A percentile compares a stretch with the other conserved stretches of the same genome.
These are phyloP conservation scores for Achroia grisella DNA, from an alignment of 1,140 invertebrate genomes.

Conservation along the genomic window DNA sequence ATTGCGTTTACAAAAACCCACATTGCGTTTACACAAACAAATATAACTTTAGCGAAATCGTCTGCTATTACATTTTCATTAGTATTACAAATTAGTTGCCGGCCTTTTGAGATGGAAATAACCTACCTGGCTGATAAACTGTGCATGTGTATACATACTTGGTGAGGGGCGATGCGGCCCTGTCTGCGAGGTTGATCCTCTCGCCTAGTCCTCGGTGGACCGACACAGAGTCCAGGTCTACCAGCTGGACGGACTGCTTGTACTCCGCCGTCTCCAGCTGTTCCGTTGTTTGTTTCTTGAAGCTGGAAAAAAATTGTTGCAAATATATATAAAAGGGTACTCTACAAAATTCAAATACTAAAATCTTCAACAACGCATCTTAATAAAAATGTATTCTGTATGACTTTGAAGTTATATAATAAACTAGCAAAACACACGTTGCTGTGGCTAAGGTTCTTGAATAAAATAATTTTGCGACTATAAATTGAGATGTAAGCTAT, in stretches of 20 bases:
- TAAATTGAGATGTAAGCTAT: too few species aligned
- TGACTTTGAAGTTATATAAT: neutral
- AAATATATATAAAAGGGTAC: too few species aligned
- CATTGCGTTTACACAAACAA: neutral
- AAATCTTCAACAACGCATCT: too few species aligned
- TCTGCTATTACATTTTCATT: neutral
- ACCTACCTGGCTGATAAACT: neutral
- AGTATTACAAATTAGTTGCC: neutral
- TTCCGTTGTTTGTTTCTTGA: conserved; percentile 79
- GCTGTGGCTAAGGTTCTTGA: too few species aligned
- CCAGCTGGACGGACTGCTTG: conserved; percentile 62
- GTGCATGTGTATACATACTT: conserved; percentile 31
- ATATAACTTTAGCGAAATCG: neutral
- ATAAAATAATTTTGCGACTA: too few species aligned
- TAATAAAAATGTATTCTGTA: too few species aligned
- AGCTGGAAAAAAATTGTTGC: conserved; percentile 38
- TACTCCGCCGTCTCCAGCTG: conserved; percentile 79
- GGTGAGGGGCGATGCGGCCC: conserved; percentile 33
- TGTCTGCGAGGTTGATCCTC: conserved; percentile 52
- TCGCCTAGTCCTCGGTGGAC: conserved; percentile 83
- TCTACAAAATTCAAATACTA: too few species aligned
- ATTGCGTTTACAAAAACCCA: neutral
- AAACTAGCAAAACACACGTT: too few species aligned
- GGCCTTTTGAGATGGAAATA: neutral
- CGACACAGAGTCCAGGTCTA: conserved; percentile 77